These are phyloP conservation scores for Leptopilina boulardi DNA, from an alignment of 1,140 invertebrate species.

Conservation along the genomic window DNA sequence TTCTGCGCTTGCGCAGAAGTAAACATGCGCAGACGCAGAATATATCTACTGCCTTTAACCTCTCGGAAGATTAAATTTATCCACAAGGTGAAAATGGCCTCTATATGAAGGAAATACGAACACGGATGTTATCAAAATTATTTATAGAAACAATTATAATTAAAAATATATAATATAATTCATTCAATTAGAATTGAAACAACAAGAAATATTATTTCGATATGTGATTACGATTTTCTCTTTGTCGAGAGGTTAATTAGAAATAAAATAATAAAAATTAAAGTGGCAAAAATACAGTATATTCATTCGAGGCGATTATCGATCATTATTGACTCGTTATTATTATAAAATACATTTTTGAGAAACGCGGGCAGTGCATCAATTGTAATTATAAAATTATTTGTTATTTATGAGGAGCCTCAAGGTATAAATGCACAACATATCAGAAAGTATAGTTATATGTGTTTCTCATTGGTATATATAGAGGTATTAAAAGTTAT, in stretches of 20 bases:
- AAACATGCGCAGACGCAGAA: too few species aligned
- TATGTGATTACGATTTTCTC: background rate
- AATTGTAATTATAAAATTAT: conserved; percentile 33
- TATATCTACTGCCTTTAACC: too few species aligned
- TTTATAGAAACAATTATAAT: too few species aligned
- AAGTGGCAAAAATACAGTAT: background rate
- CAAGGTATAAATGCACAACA: background rate
- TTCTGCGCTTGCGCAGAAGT: too few species aligned
- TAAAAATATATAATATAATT: too few species aligned
- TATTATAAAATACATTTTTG: conserved; percentile 22
- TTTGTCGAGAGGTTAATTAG: background rate
- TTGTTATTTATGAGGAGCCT: background rate
- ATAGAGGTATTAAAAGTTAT: conserved; percentile 5
- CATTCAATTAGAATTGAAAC: too few species aligned
- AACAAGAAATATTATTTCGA: too few species aligned
- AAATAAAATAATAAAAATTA: background rate
- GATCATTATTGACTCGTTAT: conserved; percentile 25
- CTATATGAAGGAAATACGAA: too few species aligned
- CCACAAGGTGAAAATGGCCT: too few species aligned
- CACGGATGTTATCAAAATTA: too few species aligned
- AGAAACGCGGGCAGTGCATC: conserved; percentile 1
- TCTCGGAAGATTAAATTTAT: too few species aligned
- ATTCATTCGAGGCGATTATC: conserved; percentile 18
- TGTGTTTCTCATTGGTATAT: background rate
- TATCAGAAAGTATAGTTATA: conserved; percentile 12